Base-by-base conservation (phyloP, 2,797 vertebrate species). In the Nasua narica region DNA sequence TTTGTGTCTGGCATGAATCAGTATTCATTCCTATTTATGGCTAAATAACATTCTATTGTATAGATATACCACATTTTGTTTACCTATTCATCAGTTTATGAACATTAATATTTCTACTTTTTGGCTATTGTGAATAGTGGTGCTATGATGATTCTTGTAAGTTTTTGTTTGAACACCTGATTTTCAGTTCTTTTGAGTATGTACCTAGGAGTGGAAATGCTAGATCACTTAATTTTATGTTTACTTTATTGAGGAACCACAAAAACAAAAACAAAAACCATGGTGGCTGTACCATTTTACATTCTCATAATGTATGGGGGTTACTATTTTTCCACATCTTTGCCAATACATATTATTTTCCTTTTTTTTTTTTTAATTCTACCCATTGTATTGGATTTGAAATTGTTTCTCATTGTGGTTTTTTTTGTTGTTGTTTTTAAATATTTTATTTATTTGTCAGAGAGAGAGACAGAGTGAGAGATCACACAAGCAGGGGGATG, bases 171-270 rank as follows among this genome's bases (percentile, higher is more conserved):
- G 43, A 86, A 90, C 7, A 43, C 14, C 56, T 94, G 35, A 40
- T 92, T 92, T 92, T 97, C 32, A 86, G 1, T 89, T 87, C 27
- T 83, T 92, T 87, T 74, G 50, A 56, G 27, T 62, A 43, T 62
- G 62, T 86, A 65, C 7, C 60, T 74, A 92, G 35, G 11, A 62
- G 43, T 90, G 60, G 37, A 86, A 70, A 32, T 89, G 11, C 29
- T 77, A 70, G 72, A 25, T 92, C 56, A 82, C 65, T 3, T 69
- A 86, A 86, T 77, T 91, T 92, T 82, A 84, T 79, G 29, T 58
- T 92, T 67, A 62, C 77, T 40, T 77, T 85, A 84, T 29, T 76
- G 65, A 60, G 43, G 72, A 92, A 60, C 25, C 35, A 81, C 43
- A 21, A 81, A 85, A 69, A 67, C 40, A 40, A 40, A 40, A 40